Conservation (phyloP, 2,113 vertebrate species). For the Aplodontia rufa region DNA sequence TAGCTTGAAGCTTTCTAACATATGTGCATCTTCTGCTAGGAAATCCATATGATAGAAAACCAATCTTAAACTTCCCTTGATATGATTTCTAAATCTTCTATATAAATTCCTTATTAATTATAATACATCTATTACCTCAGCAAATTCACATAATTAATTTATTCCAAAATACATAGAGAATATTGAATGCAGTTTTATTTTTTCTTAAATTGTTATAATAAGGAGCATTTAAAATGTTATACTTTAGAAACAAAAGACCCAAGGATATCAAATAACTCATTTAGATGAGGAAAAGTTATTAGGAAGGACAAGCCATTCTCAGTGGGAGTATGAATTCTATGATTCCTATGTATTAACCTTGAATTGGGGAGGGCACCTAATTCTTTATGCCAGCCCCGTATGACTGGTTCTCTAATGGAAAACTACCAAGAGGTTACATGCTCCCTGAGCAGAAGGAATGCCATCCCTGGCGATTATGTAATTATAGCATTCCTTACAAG, state of each 20-base stretch:
- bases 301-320: conserved; percentile 42
- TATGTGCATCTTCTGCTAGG: not conserved
- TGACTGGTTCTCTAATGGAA: conserved; percentile 10
- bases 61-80: not conserved
- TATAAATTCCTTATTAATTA: not conserved
- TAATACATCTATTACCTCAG: not conserved
- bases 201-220: not conserved
- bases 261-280: conserved; percentile 29
- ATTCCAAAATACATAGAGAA: not conserved
- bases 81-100: not conserved
- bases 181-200: not conserved
- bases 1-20: not conserved
- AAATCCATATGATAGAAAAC: not conserved
- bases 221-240: not conserved
- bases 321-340: not conserved
- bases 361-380: not conserved
- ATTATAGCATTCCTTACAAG: conserved; percentile 50
- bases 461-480: conserved; percentile 22
- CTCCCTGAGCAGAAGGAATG: not conserved
- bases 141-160: not conserved
- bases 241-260: not conserved
- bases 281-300: conserved; percentile 16
- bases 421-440: conserved; percentile 32
- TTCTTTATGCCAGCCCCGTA: not conserved
- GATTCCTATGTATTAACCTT: conserved; percentile 9